Percentiles rank a stretch among this genome's conserved stretches.
Conservation (phyloP, 2,113 vertebrate genomes). For the Burhinus bistriatus region DNA sequence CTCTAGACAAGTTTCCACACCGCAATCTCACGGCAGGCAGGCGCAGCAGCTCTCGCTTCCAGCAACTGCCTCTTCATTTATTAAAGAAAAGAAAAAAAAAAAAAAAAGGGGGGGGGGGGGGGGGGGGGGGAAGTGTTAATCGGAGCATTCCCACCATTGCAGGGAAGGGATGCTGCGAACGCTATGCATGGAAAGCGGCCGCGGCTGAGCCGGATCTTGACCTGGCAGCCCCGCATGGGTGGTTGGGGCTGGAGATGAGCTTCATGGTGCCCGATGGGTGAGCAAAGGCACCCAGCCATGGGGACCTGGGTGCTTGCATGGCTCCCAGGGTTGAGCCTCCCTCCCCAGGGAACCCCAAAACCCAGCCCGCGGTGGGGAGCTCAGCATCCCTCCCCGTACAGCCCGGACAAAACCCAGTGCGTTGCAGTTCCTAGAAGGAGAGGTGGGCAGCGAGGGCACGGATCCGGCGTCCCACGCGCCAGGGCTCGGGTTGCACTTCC, state of each 20-base stretch:
- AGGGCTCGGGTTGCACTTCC: constrained; percentile 28
- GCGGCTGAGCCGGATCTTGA: background rate
- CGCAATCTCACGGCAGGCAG: background rate
- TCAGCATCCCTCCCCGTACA: background rate
- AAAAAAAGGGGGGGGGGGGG: too few relatives aligned
- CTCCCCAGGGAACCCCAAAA: background rate
- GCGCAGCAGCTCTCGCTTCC: background rate
- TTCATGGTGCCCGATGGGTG: background rate
- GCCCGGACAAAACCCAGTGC: fast-evolving
- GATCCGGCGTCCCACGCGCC: background rate
- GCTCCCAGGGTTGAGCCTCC: background rate
- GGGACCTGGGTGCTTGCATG: fast-evolving
- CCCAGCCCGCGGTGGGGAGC: too few relatives aligned
- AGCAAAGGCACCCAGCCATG: background rate
- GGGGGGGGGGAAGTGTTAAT: background rate
- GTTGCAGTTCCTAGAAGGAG: constrained; percentile 35
- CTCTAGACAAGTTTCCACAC: background rate
- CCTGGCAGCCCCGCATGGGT: fast-evolving
- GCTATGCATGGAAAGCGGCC: fast-evolving
- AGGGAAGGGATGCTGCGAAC: background rate
- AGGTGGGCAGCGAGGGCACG: fast-evolving
- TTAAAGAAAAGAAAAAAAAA: background rate
- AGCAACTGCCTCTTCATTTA: constrained; percentile 7
- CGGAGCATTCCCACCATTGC: background rate
- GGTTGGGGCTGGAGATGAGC: background rate